Percentiles rank a stretch among this genome's conserved stretches.
Conservation (phyloP, 2,113 vertebrate genomes). For the Myiozetetes cayanensis region DNA sequence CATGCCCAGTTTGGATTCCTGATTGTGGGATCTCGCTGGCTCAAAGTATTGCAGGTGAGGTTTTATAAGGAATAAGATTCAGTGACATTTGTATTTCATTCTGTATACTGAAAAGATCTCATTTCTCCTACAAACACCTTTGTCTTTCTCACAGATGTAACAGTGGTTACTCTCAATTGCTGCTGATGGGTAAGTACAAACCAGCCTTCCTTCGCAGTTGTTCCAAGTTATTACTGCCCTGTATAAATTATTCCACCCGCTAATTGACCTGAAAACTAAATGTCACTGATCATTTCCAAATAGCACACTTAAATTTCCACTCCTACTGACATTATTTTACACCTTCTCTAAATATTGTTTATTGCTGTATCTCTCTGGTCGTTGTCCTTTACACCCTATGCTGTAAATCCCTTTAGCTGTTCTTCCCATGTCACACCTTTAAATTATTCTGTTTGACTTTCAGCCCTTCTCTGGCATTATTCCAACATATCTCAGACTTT, state of each 20-base stretch:
- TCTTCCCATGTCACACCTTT: neutral
- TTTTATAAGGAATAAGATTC: neutral
- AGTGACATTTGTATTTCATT: neutral
- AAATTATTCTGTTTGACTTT: neutral
- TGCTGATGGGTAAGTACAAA: accelerated
- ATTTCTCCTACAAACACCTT: neutral
- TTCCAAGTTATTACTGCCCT: neutral
- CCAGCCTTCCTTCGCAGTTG: neutral
- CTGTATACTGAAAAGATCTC: neutral
- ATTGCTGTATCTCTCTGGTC: accelerated
- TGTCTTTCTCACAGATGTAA: neutral
- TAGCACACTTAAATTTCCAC: neutral
- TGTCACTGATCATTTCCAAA: neutral
- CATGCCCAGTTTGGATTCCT: neutral
- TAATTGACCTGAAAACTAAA: neutral
- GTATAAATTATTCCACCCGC: neutral
- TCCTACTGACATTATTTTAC: neutral
- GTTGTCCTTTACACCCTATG: neutral
- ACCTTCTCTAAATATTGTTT: neutral
- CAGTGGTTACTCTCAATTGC: neutral
- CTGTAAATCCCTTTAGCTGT: neutral
- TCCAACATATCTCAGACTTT: neutral
- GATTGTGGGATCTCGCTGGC: neutral
- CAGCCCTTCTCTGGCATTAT: neutral
- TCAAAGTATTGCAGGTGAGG: neutral